A percentile compares a stretch with the other conserved stretches of the same genome.
Evolutionary conservation across 1,140 invertebrate species (phyloP).

Genomic region (Halesus radiatus): DNA sequence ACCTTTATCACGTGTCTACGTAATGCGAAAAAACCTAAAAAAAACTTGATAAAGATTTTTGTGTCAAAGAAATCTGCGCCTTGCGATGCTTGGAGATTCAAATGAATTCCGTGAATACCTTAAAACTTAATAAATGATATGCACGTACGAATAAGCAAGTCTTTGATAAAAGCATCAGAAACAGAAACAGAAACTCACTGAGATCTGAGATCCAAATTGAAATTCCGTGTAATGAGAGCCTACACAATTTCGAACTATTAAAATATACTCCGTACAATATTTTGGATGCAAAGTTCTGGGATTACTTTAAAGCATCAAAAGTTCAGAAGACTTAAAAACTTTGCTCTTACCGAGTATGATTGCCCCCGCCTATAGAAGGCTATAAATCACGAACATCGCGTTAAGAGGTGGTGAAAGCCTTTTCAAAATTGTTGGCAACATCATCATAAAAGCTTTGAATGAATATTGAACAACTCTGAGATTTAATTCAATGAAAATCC

Average conservation of each 20-base stretch:
- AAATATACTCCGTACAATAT: slow-evolving; percentile 39
- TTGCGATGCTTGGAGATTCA: background rate
- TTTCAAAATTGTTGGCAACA: slow-evolving; percentile 35
- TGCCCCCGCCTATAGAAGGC: slow-evolving; percentile 49
- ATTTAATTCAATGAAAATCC: slow-evolving; percentile 13
- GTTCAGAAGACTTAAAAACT: slow-evolving; percentile 54
- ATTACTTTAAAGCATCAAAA: slow-evolving; percentile 54
- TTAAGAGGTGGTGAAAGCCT: slow-evolving; percentile 46
- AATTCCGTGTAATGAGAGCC: slow-evolving; percentile 30
- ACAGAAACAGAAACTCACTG: background rate
- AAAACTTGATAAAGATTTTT: too few species aligned
- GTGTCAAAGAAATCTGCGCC: too few species aligned
- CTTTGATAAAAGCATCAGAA: background rate
- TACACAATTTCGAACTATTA: slow-evolving; percentile 38
- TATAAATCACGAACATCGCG: slow-evolving; percentile 54
- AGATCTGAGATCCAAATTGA: slow-evolving; percentile 24
- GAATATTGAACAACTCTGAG: slow-evolving; percentile 26
- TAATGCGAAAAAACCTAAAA: too few species aligned
- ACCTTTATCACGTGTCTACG: too few species aligned
- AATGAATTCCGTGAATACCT: background rate
- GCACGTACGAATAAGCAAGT: background rate
- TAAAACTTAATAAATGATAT: background rate
- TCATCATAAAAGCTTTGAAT: slow-evolving; percentile 35
- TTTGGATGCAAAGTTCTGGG: slow-evolving; percentile 41
- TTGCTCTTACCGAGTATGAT: slow-evolving; percentile 56